Conservation (phyloP, 2,113 vertebrate species). For the Heterotilapia buettikoferi region DNA sequence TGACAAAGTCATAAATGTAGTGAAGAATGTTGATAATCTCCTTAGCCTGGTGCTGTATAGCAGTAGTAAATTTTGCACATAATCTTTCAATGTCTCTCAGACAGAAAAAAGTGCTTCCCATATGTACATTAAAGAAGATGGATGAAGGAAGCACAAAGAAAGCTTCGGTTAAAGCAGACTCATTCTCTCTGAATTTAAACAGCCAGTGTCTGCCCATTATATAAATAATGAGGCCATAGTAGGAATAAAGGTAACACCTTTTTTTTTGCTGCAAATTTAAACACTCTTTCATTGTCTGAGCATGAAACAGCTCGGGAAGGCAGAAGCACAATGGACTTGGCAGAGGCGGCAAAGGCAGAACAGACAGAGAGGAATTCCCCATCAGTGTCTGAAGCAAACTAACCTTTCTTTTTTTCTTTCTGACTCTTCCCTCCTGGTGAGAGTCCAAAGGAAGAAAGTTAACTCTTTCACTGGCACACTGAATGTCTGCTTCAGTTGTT, state of each 20-base stretch:
- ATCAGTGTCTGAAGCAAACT: slow-evolving; percentile 37
- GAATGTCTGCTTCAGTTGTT: not conserved
- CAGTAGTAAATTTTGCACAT: not conserved
- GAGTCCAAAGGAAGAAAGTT: slow-evolving; percentile 30
- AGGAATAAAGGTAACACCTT: not conserved
- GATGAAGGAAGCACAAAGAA: not conserved
- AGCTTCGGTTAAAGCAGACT: not conserved
- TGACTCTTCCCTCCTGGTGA: slow-evolving; percentile 30
- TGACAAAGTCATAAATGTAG: not conserved
- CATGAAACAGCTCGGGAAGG: not conserved
- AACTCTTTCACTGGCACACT: slow-evolving; percentile 27
- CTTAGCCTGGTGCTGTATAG: not conserved
- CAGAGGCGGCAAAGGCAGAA: not conserved
- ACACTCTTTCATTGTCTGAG: slow-evolving; percentile 1
- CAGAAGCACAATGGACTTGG: slow-evolving; percentile 38
- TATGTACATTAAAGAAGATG: not conserved
- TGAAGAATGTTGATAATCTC: not conserved
- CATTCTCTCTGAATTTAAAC: not conserved
- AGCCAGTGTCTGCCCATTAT: not conserved
- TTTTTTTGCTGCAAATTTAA: not conserved
- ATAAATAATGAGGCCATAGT: not conserved
- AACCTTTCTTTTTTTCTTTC: slow-evolving; percentile 1
- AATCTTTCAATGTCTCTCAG: not conserved
- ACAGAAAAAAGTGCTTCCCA: not conserved
- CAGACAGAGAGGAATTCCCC: slow-evolving; percentile 56